These are phyloP conservation scores for Drosophila kambysellisi DNA, from an alignment of 2,888 invertebrate genomes.

Conservation along the genomic window DNA sequence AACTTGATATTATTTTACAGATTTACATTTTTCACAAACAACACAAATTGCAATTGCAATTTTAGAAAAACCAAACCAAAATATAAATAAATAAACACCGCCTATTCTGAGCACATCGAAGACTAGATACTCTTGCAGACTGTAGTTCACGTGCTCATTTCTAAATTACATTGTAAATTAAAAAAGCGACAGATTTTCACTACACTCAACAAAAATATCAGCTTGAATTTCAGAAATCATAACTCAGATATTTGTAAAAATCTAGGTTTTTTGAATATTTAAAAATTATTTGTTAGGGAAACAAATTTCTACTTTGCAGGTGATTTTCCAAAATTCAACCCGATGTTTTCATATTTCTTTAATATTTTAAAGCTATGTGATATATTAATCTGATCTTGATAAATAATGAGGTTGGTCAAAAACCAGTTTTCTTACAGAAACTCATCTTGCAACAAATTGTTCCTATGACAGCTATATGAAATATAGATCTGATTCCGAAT, in stretches of 20 bases:
- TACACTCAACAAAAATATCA: not conserved
- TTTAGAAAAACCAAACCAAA: not conserved
- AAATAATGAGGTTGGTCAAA: not conserved
- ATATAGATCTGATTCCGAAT: too few relatives aligned
- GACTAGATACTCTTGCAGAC: not conserved
- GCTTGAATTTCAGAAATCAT: not conserved
- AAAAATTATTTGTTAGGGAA: not conserved
- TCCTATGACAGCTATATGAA: too few relatives aligned
- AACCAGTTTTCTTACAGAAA: too few relatives aligned
- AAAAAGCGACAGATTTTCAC: not conserved
- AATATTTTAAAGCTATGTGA: not conserved
- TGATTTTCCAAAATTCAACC: not conserved
- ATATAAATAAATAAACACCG: not conserved
- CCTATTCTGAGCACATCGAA: not conserved
- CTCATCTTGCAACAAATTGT: too few relatives aligned
- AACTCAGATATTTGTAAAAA: not conserved
- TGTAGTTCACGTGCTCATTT: not conserved
- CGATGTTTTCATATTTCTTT: not conserved
- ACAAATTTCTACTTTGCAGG: not conserved
- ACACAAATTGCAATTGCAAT: conserved; percentile 28
- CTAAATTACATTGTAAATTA: not conserved
- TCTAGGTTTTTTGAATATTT: not conserved
- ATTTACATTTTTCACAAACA: conserved; percentile 54
- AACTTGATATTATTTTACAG: conserved; percentile 67
- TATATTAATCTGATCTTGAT: not conserved